These are phyloP conservation scores for Camponotus fellah DNA, from an alignment of 2,888 invertebrate genomes.

Conservation along the genomic window DNA sequence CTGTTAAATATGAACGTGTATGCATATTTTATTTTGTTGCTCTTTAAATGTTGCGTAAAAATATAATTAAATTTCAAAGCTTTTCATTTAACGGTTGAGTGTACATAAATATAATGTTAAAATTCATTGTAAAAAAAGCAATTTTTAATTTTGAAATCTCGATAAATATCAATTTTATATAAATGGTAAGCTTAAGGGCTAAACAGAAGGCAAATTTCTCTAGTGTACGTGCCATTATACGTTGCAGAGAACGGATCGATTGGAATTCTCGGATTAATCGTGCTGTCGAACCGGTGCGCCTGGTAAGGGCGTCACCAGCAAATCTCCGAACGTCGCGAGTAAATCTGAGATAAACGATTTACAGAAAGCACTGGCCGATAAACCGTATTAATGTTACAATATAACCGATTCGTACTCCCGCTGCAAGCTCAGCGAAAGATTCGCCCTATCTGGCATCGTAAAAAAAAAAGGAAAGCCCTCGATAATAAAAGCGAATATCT, in stretches of 20 bases:
- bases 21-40: background rate
- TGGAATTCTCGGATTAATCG: constrained; percentile 42
- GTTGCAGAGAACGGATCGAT: constrained; percentile 33
- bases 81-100: background rate
- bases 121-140: background rate
- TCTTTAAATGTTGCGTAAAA: background rate
- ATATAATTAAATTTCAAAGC: background rate
- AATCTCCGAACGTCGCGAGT: constrained; percentile 71
- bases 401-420: constrained; percentile 41
- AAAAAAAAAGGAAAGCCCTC: constrained; percentile 45
- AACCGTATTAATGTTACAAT: constrained; percentile 70
- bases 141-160: background rate
- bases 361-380: constrained; percentile 57
- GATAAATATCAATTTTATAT: background rate
- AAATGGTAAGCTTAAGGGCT: background rate
- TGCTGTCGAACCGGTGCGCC: constrained; percentile 19
- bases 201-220: constrained; percentile 1
- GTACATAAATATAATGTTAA: background rate
- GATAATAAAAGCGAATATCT: constrained; percentile 60
- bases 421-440: constrained; percentile 37
- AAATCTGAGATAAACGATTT: constrained; percentile 73
- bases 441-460: constrained; percentile 30
- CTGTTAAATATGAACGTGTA: no score
- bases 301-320: constrained; percentile 61
- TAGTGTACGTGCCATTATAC: constrained; percentile 20